Evolutionary conservation across 2,888 invertebrate species (phyloP).

Genomic region (Lasius fuliginosus): DNA sequence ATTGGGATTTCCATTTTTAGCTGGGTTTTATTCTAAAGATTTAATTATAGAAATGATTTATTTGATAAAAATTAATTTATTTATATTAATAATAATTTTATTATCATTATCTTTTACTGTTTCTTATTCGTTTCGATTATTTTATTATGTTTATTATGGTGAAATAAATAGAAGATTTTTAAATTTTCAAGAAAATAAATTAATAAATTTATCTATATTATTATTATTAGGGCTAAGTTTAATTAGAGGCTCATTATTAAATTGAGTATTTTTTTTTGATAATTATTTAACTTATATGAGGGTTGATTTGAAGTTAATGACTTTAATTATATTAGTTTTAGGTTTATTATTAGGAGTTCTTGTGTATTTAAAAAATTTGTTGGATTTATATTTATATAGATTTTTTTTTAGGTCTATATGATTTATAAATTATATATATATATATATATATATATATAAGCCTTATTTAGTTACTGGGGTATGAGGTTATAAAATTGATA

Average conservation of each 20-base stretch:
- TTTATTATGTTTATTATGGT: background rate
- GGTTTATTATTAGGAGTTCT: fast-evolving
- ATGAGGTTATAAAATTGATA: background rate
- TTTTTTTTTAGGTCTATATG: background rate
- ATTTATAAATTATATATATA: background rate
- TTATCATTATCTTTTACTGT: background rate
- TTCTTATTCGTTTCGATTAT: fast-evolving
- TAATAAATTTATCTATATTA: background rate
- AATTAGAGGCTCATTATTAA: fast-evolving
- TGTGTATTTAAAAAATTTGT: background rate
- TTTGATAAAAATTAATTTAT: background rate
- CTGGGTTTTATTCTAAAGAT: background rate
- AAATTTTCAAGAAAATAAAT: background rate
- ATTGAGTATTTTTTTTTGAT: background rate
- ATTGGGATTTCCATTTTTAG: background rate
- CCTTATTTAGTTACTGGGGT: background rate
- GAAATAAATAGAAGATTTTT: background rate
- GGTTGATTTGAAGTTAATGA: fast-evolving
- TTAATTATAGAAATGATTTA: background rate
- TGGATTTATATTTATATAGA: background rate
- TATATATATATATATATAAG: background rate
- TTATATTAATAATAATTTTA: background rate
- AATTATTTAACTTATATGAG: background rate
- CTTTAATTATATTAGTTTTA: background rate
- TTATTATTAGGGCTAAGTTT: background rate